Evolutionary conservation across 2,888 invertebrate genomes (phyloP), one percentile per base, ranked within the genome.

Genomic region (Automeris io): DNA sequence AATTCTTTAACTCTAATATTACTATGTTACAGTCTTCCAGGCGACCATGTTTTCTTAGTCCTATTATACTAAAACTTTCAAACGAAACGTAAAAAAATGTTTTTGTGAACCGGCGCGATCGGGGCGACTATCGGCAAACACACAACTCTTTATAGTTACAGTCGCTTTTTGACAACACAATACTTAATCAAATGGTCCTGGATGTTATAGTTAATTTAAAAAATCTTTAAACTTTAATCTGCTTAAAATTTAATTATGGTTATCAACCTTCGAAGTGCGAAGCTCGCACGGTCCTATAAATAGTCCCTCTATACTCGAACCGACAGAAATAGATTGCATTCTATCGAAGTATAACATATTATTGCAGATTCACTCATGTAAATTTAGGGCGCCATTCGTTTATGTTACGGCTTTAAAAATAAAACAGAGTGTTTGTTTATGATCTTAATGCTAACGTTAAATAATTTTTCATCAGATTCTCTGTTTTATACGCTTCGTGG

Each of bases 241-340:
- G 13, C 23, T 34, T 34, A 23, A 5, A 23, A 44, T 37, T 41
- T 26, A 47, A 47, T 38, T 53, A 11, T 64, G 68, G 71, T 69
- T 71, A 57, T 61, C 63, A 58, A 70, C 69, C 71, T 59, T 55
- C 48, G 52, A 41, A 54, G 46, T 39, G 46, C 26, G 29, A 33
- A 34, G 26, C 33, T 29, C 29, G 16, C 2, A 16, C 16, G 29
- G 8, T 29, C 35, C 58, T 54, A 51, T 54, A 37, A 67, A 63
- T 68, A 68, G 54, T 39, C 19, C 26, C 43, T 45, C 52, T 58
- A 63, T 58, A 65, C 62, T 64, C 57, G 60, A 60, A 57, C 52
- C 47, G 45, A 50, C 54, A 35, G 51, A 57, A 68, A 68, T 69
- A 70, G 54, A 52, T 33, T 33, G 39, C 44, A 47, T 54, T 55